Evolutionary conservation across 1,140 invertebrate genomes (phyloP).

Genomic region (Euglossa dilemma): DNA sequence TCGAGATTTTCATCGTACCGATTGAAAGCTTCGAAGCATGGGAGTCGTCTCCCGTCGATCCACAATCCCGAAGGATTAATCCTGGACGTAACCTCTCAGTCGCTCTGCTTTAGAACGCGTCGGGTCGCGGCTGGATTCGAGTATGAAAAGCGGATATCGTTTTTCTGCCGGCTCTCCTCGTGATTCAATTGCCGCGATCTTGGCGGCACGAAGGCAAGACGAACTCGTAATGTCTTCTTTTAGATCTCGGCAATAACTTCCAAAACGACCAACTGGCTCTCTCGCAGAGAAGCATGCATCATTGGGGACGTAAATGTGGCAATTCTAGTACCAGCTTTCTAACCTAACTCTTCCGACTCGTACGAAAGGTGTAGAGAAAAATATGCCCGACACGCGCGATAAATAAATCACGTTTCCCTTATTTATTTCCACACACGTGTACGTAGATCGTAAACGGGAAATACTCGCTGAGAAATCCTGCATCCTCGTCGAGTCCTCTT

Average conservation of each 20-base stretch:
- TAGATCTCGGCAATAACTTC: background rate
- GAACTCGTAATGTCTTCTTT: background rate
- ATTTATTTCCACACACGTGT: background rate
- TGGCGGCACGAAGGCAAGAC: background rate
- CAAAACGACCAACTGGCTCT: background rate
- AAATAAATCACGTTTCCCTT: background rate
- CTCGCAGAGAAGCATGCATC: too few species aligned
- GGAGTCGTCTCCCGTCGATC: background rate
- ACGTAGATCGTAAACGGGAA: background rate
- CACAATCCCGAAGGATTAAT: too few species aligned
- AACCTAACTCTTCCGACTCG: background rate
- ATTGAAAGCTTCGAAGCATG: background rate
- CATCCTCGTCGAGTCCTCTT: too few species aligned
- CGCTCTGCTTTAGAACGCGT: constrained; percentile 30
- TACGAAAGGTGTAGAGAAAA: background rate
- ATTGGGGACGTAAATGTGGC: too few species aligned
- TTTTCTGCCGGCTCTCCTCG: constrained; percentile 11
- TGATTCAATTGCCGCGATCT: background rate
- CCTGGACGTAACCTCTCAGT: background rate
- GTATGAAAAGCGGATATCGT: constrained; percentile 62
- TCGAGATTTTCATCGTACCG: too few species aligned
- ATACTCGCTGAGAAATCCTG: too few species aligned
- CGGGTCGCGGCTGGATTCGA: constrained; percentile 40
- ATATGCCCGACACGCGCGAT: background rate
- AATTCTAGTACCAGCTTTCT: background rate